A percentile compares a stretch with the other conserved stretches of the same genome.
Conservation (phyloP, 2,797 vertebrate species). For the Lithobates sylvaticus region DNA sequence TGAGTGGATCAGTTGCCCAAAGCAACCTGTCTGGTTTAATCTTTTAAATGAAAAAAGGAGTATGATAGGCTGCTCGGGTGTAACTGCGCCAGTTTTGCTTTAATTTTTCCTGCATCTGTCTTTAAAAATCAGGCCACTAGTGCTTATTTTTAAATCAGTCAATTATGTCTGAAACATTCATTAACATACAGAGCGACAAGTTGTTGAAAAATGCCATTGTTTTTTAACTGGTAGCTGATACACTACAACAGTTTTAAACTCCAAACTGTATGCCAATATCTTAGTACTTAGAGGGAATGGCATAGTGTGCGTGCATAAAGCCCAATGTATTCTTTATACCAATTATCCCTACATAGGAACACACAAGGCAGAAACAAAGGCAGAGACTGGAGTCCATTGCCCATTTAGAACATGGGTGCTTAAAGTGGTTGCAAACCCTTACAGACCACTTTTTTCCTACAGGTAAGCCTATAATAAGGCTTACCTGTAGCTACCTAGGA, state of each 20-base stretch:
- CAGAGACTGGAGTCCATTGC: too few species aligned
- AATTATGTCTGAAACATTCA: constrained; percentile 28
- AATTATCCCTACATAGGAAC: too few species aligned
- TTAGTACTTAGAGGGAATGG: too few species aligned
- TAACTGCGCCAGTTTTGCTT: background rate
- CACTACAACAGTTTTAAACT: background rate
- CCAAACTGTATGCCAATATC: too few species aligned
- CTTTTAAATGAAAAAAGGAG: background rate
- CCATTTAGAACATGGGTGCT: too few species aligned
- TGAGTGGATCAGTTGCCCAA: background rate
- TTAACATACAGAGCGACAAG: background rate
- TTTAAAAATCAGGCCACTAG: background rate
- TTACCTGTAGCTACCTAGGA: too few species aligned
- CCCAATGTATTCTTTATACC: too few species aligned
- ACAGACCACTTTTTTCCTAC: too few species aligned
- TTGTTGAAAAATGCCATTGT: background rate
- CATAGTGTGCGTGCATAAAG: too few species aligned
- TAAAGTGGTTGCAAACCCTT: too few species aligned
- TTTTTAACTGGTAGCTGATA: background rate
- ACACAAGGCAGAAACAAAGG: too few species aligned
- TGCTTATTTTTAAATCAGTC: constrained; percentile 20
- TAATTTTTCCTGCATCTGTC: background rate
- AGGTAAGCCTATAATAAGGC: too few species aligned
- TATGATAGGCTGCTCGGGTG: background rate
- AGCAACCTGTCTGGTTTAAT: background rate